Evolutionary conservation across 2,888 invertebrate species (phyloP).

Genomic region (Nomada ruficornis): DNA sequence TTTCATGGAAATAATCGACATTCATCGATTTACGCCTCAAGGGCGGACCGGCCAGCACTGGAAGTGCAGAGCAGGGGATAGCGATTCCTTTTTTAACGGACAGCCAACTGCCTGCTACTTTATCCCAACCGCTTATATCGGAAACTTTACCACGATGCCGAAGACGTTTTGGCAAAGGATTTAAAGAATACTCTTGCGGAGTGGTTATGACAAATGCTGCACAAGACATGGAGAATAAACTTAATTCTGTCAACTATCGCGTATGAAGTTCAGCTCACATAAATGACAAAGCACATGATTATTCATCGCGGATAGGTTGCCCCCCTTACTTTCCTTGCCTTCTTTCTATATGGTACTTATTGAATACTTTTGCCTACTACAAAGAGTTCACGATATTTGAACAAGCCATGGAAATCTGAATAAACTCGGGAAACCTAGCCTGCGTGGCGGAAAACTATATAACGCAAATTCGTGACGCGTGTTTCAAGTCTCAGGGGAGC

Average conservation of each 20-base stretch:
- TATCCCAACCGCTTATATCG: neutral
- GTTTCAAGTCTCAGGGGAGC: neutral
- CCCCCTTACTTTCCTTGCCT: too few relatives aligned
- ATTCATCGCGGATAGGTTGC: too few relatives aligned
- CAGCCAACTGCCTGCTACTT: neutral
- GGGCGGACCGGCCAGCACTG: neutral
- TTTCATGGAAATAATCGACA: slow-evolving; percentile 53
- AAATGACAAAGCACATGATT: too few relatives aligned
- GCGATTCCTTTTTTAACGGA: neutral
- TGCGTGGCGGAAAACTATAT: neutral
- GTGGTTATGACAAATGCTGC: neutral
- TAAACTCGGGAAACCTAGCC: neutral
- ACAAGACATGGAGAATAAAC: too few relatives aligned
- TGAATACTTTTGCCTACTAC: too few relatives aligned
- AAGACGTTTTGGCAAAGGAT: neutral
- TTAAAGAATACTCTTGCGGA: neutral
- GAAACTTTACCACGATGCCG: neutral
- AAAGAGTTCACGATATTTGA: too few relatives aligned
- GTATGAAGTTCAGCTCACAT: too few relatives aligned
- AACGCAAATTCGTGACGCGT: neutral
- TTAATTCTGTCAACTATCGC: too few relatives aligned
- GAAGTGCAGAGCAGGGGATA: neutral
- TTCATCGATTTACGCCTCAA: slow-evolving; percentile 26
- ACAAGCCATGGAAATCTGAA: too few relatives aligned
- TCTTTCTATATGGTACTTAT: too few relatives aligned